Conservation (phyloP, 2,888 invertebrate species). For the Epistrophe grossulariae region DNA sequence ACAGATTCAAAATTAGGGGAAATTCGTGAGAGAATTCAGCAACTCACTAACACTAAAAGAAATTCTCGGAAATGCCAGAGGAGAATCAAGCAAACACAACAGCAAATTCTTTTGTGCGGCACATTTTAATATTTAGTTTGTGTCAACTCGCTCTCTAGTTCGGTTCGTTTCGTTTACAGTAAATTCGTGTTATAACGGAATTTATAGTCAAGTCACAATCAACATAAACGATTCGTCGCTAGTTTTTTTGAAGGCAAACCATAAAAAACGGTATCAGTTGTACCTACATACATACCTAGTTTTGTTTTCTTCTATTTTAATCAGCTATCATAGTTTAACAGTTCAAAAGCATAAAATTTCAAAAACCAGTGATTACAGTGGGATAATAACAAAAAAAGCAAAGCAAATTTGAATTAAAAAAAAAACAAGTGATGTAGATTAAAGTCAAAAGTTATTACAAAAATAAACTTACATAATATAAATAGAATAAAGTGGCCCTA, state of each 20-base stretch:
- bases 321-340: constrained; percentile 35
- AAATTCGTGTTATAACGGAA: constrained; percentile 51
- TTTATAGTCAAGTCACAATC: constrained; percentile 59
- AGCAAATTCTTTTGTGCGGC: constrained; percentile 66
- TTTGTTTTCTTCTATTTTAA: constrained; percentile 23
- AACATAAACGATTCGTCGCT: constrained; percentile 50
- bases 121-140: constrained; percentile 78
- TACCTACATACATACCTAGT: constrained; percentile 5
- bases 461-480: constrained; percentile 46
- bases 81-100: constrained; percentile 47
- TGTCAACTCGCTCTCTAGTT: constrained; percentile 79
- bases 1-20: constrained; percentile 50
- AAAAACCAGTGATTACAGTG: constrained; percentile 55
- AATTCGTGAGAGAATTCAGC: constrained; percentile 55
- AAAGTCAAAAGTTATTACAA: constrained; percentile 43
- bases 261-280: constrained; percentile 50
- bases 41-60: constrained; percentile 48
- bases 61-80: constrained; percentile 75
- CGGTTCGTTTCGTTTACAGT: constrained; percentile 76
- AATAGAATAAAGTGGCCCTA: constrained; percentile 28
- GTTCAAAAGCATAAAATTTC: constrained; percentile 19
- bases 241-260: constrained; percentile 13
- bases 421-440: constrained; percentile 54
- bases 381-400: constrained; percentile 30
- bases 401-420: constrained; percentile 14